phyloP scores from a whole-genome alignment of 2,888 invertebrate species.

The Lepidochitona cinerea region DNA sequence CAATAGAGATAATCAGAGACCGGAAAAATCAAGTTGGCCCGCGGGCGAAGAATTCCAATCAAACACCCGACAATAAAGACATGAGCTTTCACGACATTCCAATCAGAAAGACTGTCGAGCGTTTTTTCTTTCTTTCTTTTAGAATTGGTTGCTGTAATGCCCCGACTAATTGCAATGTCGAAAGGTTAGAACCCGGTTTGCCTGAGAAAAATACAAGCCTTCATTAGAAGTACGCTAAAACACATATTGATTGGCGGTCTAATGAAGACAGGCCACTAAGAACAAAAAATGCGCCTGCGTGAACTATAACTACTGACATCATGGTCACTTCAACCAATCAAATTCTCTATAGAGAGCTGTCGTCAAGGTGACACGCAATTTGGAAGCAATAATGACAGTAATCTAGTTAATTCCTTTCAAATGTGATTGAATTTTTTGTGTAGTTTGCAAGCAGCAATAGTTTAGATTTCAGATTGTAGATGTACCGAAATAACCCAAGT shows the following conservation, averaged over 20 bases:
- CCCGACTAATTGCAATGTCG: not conserved
- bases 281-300: not conserved
- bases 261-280: not conserved
- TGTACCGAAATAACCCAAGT: too few species aligned
- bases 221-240: slow-evolving; percentile 3
- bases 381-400: not conserved
- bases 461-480: not conserved
- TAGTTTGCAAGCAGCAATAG: not conserved
- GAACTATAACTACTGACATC: not conserved
- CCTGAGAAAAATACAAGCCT: not conserved
- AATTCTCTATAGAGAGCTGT: not conserved
- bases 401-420: slow-evolving; percentile 7
- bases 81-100: not conserved
- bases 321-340: not conserved
- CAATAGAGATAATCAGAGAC: not conserved
- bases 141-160: not conserved
- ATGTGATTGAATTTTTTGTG: slow-evolving; percentile 6
- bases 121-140: not conserved
- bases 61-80: not conserved
- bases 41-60: not conserved
- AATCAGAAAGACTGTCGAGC: too few species aligned
- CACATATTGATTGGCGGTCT: slow-evolving; percentile 1
- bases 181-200: not conserved
- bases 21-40: not conserved
- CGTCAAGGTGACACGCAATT: not conserved